A percentile compares a stretch with the other conserved stretches of the same genome.
phyloP scores from a whole-genome alignment of 2,888 invertebrate species.

The Eupeodes latifasciatus region DNA sequence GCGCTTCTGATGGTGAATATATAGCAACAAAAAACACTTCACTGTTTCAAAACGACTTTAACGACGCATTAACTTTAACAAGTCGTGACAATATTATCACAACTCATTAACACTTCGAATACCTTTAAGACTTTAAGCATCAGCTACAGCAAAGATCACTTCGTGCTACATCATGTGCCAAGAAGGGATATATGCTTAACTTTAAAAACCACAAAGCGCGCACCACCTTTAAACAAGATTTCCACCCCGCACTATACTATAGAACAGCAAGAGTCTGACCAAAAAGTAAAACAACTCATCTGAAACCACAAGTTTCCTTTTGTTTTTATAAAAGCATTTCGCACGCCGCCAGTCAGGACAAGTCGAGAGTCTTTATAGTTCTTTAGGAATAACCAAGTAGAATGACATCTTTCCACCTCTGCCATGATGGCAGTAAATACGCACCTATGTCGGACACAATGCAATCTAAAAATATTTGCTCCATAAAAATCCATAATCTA shows the following conservation, averaged over 20 bases:
- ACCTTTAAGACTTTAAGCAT: constrained; percentile 16
- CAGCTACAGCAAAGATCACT: not conserved
- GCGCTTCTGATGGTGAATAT: not conserved
- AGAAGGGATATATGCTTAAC: constrained; percentile 25
- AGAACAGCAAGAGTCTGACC: not conserved
- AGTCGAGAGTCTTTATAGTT: not conserved
- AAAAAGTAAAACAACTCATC: not conserved
- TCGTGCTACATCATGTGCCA: constrained; percentile 1
- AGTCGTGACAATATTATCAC: constrained; percentile 52
- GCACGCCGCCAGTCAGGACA: constrained; percentile 4
- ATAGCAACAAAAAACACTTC: not conserved
- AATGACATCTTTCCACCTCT: constrained; percentile 63
- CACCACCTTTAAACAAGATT: constrained; percentile 54
- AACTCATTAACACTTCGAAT: constrained; percentile 54
- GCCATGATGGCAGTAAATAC: constrained; percentile 40
- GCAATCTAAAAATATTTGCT: constrained; percentile 70
- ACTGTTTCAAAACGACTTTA: constrained; percentile 8
- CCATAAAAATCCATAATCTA: constrained; percentile 74
- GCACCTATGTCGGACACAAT: constrained; percentile 54
- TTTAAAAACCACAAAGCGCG: constrained; percentile 54
- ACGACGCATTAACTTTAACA: constrained; percentile 45
- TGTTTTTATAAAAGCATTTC: constrained; percentile 9
- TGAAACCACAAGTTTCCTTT: constrained; percentile 1
- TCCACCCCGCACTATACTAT: not conserved
- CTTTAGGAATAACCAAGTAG: not conserved